These are phyloP conservation scores for Eupithecia pulchellata DNA, from an alignment of 2,888 invertebrate genomes.

Conservation along the genomic window DNA sequence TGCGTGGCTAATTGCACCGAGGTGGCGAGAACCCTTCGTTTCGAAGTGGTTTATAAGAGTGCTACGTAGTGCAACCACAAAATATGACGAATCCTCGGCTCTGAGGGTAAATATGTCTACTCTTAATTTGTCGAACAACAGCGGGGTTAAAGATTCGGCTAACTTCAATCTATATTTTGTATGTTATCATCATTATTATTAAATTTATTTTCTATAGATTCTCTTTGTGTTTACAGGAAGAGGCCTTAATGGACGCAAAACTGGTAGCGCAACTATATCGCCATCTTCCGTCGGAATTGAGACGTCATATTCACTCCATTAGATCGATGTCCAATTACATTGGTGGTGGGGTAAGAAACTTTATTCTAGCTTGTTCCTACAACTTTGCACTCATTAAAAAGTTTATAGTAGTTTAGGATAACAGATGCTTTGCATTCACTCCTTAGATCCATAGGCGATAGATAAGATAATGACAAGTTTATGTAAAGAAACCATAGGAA, in stretches of 20 bases:
- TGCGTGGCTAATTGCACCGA: slow-evolving; percentile 22
- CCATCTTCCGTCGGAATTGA: slow-evolving; percentile 54
- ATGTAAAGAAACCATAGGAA: too few species aligned
- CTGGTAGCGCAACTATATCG: slow-evolving; percentile 50
- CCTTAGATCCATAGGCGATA: too few species aligned
- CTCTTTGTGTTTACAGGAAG: slow-evolving; percentile 43
- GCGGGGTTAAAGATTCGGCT: neutral
- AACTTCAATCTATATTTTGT: neutral
- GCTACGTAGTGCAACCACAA: neutral
- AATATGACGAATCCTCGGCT: neutral
- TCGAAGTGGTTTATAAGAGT: slow-evolving; percentile 23
- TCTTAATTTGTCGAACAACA: neutral
- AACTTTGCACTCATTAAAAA: neutral
- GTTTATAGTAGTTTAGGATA: neutral
- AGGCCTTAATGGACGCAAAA: slow-evolving; percentile 23
- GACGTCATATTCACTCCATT: slow-evolving; percentile 61
- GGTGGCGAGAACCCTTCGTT: slow-evolving; percentile 23
- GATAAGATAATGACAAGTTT: too few species aligned
- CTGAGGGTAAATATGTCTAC: slow-evolving; percentile 11
- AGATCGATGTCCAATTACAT: slow-evolving; percentile 58
- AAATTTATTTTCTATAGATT: neutral
- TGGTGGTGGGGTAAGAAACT: slow-evolving; percentile 57
- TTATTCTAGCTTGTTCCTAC: slow-evolving; percentile 6
- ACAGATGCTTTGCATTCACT: neutral
- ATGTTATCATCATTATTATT: neutral